phyloP scores from a whole-genome alignment of 2,888 invertebrate species.

The Agrochola lota region DNA sequence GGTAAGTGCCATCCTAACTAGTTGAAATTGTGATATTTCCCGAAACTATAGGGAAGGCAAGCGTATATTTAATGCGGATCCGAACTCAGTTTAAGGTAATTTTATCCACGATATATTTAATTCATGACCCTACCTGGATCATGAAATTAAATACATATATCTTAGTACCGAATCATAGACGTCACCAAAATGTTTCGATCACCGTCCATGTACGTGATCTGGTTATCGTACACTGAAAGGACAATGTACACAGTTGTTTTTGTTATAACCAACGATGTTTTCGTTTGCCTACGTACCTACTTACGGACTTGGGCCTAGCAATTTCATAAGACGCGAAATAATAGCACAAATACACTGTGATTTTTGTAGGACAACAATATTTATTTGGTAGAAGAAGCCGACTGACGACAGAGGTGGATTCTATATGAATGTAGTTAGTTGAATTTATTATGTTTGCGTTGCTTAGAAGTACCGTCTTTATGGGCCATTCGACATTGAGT shows the following conservation, averaged over 20 bases:
- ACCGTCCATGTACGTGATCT: neutral
- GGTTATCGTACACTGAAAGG: neutral
- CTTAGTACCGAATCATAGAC: neutral
- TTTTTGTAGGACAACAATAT: conserved; percentile 11
- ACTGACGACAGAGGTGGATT: neutral
- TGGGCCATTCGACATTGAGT: conserved; percentile 5
- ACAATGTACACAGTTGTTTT: neutral
- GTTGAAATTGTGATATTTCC: neutral
- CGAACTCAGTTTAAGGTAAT: neutral
- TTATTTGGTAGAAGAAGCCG: conserved; percentile 14
- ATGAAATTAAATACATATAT: neutral
- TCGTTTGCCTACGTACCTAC: too few species aligned
- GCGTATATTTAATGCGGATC: neutral
- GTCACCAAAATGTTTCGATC: conserved; percentile 5
- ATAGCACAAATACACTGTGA: conserved; percentile 3
- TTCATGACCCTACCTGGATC: neutral
- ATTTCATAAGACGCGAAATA: conserved; percentile 12
- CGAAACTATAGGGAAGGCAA: neutral
- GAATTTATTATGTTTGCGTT: conserved; percentile 17
- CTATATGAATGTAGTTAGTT: conserved; percentile 18
- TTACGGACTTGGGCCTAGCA: neutral
- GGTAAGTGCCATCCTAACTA: neutral
- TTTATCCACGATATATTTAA: neutral
- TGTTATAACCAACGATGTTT: neutral
- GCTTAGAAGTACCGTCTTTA: conserved; percentile 15